Conservation (phyloP, 1,140 invertebrate species). For the Pogonomyrmex barbatus region DNA sequence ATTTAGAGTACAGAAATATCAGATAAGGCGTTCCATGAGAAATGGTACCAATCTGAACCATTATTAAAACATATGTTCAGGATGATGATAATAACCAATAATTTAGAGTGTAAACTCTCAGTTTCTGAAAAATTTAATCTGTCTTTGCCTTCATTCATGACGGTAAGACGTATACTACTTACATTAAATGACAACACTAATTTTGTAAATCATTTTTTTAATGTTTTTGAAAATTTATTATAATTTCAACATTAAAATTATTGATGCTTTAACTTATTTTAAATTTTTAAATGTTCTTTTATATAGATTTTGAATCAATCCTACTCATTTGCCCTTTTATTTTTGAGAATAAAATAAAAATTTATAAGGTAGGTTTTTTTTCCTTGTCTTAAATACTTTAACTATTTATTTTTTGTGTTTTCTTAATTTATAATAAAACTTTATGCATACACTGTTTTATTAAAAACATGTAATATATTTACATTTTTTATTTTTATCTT, state of each 20-base stretch:
- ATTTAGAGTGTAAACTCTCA: slow-evolving; percentile 68
- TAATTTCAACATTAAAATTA: neutral
- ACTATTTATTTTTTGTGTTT: neutral
- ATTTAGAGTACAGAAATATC: slow-evolving; percentile 68
- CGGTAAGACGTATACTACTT: slow-evolving; percentile 42
- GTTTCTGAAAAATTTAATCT: slow-evolving; percentile 59
- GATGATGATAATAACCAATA: slow-evolving; percentile 61
- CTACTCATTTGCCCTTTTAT: slow-evolving; percentile 34
- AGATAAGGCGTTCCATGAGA: slow-evolving; percentile 66
- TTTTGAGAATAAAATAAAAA: slow-evolving; percentile 39
- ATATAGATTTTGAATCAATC: slow-evolving; percentile 50
- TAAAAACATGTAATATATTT: neutral
- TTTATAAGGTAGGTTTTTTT: slow-evolving; percentile 1
- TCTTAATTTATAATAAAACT: neutral
- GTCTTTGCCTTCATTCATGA: slow-evolving; percentile 71
- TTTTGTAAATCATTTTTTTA: neutral
- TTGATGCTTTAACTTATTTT: neutral
- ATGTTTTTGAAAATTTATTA: neutral
- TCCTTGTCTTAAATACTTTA: neutral
- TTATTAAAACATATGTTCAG: slow-evolving; percentile 18
- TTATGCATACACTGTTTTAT: neutral
- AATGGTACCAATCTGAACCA: slow-evolving; percentile 62
- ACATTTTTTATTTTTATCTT: slow-evolving; percentile 2
- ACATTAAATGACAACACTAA: neutral
- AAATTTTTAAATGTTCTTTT: neutral